Conservation (phyloP, 2,113 vertebrate species). For the Scalopus aquaticus region DNA sequence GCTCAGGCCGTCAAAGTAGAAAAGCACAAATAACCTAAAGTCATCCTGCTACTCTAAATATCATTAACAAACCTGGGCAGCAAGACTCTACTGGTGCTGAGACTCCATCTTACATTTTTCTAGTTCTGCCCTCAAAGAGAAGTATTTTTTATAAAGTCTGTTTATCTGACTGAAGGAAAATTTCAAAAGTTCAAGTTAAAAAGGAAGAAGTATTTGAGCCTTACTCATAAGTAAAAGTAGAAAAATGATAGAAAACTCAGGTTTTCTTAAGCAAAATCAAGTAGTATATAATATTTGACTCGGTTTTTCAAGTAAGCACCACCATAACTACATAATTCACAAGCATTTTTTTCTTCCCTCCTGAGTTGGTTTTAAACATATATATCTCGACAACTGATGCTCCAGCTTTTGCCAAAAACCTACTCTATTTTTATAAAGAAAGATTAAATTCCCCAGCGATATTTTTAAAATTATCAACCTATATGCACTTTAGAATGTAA, state of each 20-base stretch:
- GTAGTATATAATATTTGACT: conserved; percentile 17
- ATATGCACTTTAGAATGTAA: conserved; percentile 85
- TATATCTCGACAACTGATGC: background rate
- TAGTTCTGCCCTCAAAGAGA: background rate
- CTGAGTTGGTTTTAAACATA: conserved; percentile 22
- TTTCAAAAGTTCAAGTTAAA: conserved; percentile 32
- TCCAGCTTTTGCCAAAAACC: conserved; percentile 58
- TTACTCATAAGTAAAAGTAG: background rate
- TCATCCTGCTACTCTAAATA: too few relatives aligned
- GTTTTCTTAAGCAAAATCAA: conserved; percentile 9
- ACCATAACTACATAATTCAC: background rate
- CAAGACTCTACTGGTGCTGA: background rate
- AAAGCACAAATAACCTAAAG: background rate
- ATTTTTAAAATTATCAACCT: conserved; percentile 73
- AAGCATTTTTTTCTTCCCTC: conserved; percentile 1
- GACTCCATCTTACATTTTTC: background rate
- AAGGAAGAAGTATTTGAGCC: background rate
- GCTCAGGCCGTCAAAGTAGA: background rate
- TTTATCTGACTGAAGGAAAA: background rate
- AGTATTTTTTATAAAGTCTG: too few relatives aligned
- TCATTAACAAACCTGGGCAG: background rate
- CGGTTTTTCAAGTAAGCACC: background rate
- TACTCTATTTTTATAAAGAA: conserved; percentile 83
- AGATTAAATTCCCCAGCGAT: conserved; percentile 71
- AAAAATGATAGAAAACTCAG: conserved; percentile 5